A percentile compares a stretch with the other conserved stretches of the same genome.
Evolutionary conservation across 1,140 invertebrate species (phyloP).

Genomic region (Helicoverpa armigera): DNA sequence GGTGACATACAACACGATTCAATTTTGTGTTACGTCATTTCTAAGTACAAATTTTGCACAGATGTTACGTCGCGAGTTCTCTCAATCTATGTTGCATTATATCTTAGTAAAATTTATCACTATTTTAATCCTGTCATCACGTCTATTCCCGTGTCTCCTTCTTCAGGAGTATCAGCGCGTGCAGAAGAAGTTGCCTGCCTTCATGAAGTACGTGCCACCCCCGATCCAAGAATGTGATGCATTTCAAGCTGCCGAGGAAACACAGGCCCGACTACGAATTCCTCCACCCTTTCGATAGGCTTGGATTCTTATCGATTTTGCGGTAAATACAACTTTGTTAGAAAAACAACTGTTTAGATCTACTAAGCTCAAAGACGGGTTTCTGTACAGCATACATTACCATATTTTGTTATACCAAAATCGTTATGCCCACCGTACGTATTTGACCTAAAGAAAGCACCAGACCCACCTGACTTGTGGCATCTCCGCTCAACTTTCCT

Average conservation of each 20-base stretch:
- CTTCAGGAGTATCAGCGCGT: slow-evolving; percentile 65
- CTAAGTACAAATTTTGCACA: too few relatives aligned
- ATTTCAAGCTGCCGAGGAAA: slow-evolving; percentile 69
- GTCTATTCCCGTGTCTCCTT: not conserved
- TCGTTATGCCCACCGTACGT: too few relatives aligned
- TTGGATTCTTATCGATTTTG: slow-evolving; percentile 71
- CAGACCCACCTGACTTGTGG: too few relatives aligned
- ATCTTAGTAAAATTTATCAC: too few relatives aligned
- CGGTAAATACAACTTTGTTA: slow-evolving; percentile 57
- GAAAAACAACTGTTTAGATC: not conserved
- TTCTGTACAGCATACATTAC: too few relatives aligned
- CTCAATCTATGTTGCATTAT: too few relatives aligned
- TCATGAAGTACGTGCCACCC: slow-evolving; percentile 60
- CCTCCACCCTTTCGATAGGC: slow-evolving; percentile 68
- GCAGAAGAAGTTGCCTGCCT: slow-evolving; percentile 54
- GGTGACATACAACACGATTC: not conserved
- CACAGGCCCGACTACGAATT: slow-evolving; percentile 70
- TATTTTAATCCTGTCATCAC: too few relatives aligned
- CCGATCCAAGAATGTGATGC: slow-evolving; percentile 59
- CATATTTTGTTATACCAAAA: too few relatives aligned
- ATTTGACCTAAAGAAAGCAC: too few relatives aligned
- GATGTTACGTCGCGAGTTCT: too few relatives aligned
- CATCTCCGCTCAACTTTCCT: too few relatives aligned
- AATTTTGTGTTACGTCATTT: too few relatives aligned
- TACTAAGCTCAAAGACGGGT: not conserved